Base-by-base conservation (phyloP, 2,888 invertebrate species). In the Drosophila parthenogenetica region DNA sequence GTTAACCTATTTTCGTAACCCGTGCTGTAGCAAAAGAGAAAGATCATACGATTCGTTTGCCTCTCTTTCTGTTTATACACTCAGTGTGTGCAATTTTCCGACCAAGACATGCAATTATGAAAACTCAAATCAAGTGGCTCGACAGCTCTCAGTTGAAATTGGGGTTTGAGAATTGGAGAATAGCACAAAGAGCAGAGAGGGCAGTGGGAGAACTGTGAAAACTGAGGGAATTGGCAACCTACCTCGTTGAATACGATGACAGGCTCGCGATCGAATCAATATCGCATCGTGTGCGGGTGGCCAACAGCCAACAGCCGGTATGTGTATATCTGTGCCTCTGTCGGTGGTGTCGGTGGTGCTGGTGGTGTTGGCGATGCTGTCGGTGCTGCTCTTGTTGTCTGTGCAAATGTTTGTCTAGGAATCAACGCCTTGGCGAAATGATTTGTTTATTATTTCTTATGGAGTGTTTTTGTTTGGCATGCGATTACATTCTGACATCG, bases 391-490 rank as follows among this genome's bases (percentile, higher is more conserved):
- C 32, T 10, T 32, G 51, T 51, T 65, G 67, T 39, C 61, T 67
- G 62, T 62, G 71, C 75, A 61, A 76, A 69, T 76, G 77, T 77
- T 76, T 76, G 69, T 51, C 73, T 76, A 43, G 59, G 69, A 55
- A 76, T 76, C 73, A 70, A 62, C 78, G 74, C 67, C 53, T 59
- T 14, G 45, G 37, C 58, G 67, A 67, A 66, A 77, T 79, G 88
- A 86, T 86, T 88, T 87, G 86, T 88, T 87, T 87, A 89, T 87
- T 87, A 77, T 87, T 74, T 69, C 77, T 88, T 78, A 88, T 89
- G 84, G 86, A 89, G 89, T 89, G 90, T 84, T 90, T 85, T 88
- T 84, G 77, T 84, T 83, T 79, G 87, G 88, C 77, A 76, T 78
- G 72, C 77, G 79, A 87, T 81, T 81, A 69, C 84, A 72, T 73